Conservation (phyloP, 2,888 invertebrate species). For the Drosophila vallismaia region DNA sequence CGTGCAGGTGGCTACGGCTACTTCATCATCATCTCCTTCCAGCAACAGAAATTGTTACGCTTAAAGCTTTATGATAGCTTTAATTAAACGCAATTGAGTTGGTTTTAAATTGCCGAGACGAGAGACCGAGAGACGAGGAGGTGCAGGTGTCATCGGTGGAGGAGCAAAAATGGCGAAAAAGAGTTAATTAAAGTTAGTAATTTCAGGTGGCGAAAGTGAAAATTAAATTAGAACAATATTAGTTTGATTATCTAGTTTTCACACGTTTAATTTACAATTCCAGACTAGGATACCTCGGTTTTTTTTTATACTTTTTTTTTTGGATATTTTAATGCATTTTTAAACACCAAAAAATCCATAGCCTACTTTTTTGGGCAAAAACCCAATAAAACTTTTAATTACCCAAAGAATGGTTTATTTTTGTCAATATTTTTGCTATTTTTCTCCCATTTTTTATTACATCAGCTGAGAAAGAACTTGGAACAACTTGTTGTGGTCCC, state of each 20-base stretch:
- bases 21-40: constrained; percentile 17
- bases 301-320: too few species aligned
- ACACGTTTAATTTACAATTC: neutral
- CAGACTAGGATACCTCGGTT: too few species aligned
- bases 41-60: constrained; percentile 25
- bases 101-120: constrained; percentile 1
- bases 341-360: too few species aligned
- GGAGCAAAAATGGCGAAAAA: neutral
- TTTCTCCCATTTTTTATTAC: neutral
- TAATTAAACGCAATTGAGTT: constrained; percentile 48
- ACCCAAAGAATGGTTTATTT: neutral
- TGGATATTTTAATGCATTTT: too few species aligned
- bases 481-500: constrained; percentile 3
- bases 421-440: neutral
- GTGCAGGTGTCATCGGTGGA: neutral
- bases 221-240: neutral
- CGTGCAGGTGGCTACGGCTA: constrained; percentile 15
- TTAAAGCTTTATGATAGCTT: constrained; percentile 32
- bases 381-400: constrained; percentile 2
- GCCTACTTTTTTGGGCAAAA: neutral
- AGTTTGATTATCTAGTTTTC: neutral
- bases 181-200: constrained; percentile 7
- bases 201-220: neutral
- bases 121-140: neutral
- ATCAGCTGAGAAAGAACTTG: neutral